phyloP scores from a whole-genome alignment of 2,113 vertebrate species.

The Caloenas nicobarica region DNA sequence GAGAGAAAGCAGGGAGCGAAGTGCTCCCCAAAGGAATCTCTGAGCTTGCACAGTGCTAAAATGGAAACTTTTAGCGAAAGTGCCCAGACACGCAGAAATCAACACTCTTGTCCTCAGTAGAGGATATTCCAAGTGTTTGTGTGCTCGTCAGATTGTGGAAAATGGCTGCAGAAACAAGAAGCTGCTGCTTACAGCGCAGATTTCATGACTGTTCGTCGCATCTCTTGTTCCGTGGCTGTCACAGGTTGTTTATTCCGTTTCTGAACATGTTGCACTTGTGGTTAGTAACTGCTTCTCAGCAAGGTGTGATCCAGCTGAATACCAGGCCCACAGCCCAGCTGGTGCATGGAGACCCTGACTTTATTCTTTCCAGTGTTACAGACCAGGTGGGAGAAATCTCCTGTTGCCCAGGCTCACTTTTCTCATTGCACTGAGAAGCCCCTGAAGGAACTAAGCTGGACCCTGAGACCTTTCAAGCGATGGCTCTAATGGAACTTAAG shows the following conservation, averaged over 20 bases:
- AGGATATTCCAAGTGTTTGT: not conserved
- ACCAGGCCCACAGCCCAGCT: not conserved
- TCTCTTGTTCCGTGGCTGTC: not conserved
- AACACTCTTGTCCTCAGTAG: accelerated
- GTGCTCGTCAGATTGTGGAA: accelerated
- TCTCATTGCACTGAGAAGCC: not conserved
- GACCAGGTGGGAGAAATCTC: not conserved
- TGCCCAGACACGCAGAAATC: not conserved
- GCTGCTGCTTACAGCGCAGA: not conserved
- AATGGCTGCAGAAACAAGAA: not conserved
- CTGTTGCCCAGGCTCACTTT: not conserved
- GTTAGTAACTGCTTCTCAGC: not conserved
- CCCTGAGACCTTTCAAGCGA: not conserved
- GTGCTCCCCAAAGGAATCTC: not conserved
- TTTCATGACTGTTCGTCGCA: not conserved
- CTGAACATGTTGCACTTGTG: not conserved
- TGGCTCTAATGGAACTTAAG: not conserved
- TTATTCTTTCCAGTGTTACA: conserved; percentile 27
- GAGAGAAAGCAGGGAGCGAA: too few relatives aligned
- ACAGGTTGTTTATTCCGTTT: not conserved
- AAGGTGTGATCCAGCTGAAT: not conserved
- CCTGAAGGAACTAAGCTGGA: not conserved
- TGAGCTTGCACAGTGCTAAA: accelerated
- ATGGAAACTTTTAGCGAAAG: not conserved
- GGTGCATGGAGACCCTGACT: not conserved